These are phyloP conservation scores for Paracentrotus lividus DNA, from an alignment of 53 echinoderm and acorn worm species.

Conservation along the genomic window DNA sequence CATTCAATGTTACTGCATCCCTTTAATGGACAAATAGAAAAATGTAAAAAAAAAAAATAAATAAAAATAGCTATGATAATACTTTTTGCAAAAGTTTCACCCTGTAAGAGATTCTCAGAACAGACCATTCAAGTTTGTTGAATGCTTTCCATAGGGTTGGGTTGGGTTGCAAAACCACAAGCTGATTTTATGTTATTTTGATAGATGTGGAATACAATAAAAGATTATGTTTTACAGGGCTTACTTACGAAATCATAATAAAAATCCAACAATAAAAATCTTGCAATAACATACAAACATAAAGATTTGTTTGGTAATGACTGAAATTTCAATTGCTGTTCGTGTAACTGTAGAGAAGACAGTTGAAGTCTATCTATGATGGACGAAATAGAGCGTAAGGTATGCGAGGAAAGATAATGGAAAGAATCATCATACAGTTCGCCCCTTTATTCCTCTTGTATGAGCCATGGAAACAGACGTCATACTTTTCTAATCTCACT, in stretches of 20 bases:
- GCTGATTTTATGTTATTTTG: not conserved
- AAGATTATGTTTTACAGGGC: not conserved
- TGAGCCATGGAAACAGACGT: not conserved
- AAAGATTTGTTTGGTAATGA: not conserved
- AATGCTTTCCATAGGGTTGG: not conserved
- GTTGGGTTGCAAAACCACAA: not conserved
- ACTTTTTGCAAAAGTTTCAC: not conserved
- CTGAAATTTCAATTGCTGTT: not conserved
- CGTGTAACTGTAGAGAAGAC: not conserved
- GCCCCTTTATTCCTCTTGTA: not conserved
- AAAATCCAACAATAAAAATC: not conserved
- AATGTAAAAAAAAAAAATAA: not conserved
- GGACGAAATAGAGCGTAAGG: not conserved
- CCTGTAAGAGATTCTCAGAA: not conserved
- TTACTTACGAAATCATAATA: not conserved
- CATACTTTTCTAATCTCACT: not conserved
- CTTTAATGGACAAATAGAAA: not conserved
- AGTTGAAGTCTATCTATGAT: not conserved
- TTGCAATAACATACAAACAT: not conserved
- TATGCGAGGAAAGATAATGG: conserved; percentile 1
- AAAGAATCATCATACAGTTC: not conserved
- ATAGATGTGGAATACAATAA: not conserved
- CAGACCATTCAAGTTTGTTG: not conserved
- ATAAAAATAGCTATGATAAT: not conserved
- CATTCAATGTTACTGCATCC: not conserved